phyloP scores from a whole-genome alignment of 2,888 invertebrate genomes.

The Dryobota labecula region DNA sequence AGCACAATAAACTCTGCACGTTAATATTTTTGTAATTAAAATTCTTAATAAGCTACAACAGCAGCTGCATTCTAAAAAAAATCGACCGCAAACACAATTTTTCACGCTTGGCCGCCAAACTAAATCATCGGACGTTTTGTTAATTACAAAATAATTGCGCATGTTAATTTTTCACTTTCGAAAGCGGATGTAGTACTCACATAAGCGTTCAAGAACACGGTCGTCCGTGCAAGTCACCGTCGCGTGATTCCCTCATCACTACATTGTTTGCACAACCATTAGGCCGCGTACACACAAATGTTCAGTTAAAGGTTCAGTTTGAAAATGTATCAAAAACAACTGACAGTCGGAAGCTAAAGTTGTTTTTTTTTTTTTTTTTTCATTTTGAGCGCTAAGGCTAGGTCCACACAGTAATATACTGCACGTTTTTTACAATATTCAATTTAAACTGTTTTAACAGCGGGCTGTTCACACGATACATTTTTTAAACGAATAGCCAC shows the following conservation, averaged over 20 bases:
- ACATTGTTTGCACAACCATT: constrained; percentile 83
- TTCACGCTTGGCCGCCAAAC: constrained; percentile 34
- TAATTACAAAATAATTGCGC: constrained; percentile 75
- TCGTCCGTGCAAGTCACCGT: constrained; percentile 79
- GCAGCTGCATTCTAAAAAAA: constrained; percentile 19
- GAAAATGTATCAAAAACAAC: constrained; percentile 7
- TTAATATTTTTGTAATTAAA: constrained; percentile 15
- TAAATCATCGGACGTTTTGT: constrained; percentile 39
- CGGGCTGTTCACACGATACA: too few relatives aligned
- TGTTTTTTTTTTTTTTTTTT: too few relatives aligned
- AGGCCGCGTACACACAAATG: constrained; percentile 6
- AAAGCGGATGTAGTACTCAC: constrained; percentile 70
- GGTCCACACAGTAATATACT: too few relatives aligned
- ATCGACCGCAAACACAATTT: constrained; percentile 22
- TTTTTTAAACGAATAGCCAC: too few relatives aligned
- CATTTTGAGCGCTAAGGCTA: too few relatives aligned
- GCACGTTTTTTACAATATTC: too few relatives aligned
- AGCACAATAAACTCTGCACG: background rate
- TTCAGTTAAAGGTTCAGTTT: background rate
- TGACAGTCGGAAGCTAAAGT: background rate
- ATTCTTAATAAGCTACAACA: constrained; percentile 2
- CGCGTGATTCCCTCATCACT: constrained; percentile 84
- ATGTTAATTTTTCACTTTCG: constrained; percentile 76
- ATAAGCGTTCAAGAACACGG: constrained; percentile 71
- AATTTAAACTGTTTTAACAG: too few relatives aligned